phyloP scores from a whole-genome alignment of 2,888 invertebrate species.

The Pammene aurita region DNA sequence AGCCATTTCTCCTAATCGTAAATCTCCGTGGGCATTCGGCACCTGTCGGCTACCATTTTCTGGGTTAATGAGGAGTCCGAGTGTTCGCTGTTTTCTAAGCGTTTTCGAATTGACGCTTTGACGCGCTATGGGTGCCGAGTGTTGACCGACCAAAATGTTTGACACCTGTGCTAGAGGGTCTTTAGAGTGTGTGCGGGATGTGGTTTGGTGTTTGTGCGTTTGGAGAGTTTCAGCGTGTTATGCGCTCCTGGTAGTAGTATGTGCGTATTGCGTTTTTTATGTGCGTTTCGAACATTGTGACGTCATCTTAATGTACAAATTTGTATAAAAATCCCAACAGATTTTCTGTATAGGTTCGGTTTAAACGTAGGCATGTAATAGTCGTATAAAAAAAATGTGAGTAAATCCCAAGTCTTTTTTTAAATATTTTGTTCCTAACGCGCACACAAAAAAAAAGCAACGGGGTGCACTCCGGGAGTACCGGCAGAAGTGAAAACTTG shows the following conservation, averaged over 20 bases:
- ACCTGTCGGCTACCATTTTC: constrained; percentile 69
- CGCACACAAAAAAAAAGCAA: too few relatives aligned
- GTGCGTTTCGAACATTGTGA: neutral
- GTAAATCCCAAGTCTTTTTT: too few relatives aligned
- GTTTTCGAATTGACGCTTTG: constrained; percentile 68
- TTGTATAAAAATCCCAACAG: too few relatives aligned
- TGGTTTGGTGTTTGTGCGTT: constrained; percentile 42
- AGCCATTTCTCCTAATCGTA: constrained; percentile 7
- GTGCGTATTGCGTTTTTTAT: constrained; percentile 25
- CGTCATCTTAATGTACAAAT: too few relatives aligned
- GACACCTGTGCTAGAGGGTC: constrained; percentile 23
- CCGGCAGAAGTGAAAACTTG: too few relatives aligned
- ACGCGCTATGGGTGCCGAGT: constrained; percentile 60
- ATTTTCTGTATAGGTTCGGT: too few relatives aligned
- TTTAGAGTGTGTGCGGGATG: neutral
- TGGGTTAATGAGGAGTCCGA: constrained; percentile 80
- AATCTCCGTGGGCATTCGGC: constrained; percentile 37
- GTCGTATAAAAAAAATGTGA: too few relatives aligned
- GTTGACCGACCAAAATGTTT: constrained; percentile 34
- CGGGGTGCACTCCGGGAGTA: too few relatives aligned
- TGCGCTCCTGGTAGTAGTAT: constrained; percentile 62
- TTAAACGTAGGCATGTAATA: too few relatives aligned
- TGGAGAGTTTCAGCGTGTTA: constrained; percentile 60
- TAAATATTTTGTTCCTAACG: too few relatives aligned
- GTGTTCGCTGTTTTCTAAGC: constrained; percentile 73